Conservation (phyloP, 2,113 vertebrate species). For the Otis tarda region DNA sequence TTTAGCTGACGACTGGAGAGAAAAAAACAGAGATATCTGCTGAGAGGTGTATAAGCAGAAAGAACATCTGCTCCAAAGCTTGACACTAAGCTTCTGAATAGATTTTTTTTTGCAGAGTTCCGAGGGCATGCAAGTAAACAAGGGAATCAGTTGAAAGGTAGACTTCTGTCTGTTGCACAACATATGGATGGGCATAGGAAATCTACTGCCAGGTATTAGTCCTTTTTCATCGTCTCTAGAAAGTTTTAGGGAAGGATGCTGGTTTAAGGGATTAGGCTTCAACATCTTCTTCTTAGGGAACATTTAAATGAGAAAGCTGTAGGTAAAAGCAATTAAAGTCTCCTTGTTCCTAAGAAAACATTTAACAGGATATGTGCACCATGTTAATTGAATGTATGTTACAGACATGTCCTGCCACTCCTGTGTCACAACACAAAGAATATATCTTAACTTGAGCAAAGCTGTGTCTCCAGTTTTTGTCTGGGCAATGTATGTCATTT, state of each 20-base stretch:
- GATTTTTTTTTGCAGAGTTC: background rate
- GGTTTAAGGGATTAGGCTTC: background rate
- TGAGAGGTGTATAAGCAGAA: background rate
- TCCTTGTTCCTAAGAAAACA: background rate
- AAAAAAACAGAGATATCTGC: background rate
- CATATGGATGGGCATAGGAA: background rate
- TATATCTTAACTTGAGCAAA: background rate
- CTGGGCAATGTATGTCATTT: background rate
- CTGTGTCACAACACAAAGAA: background rate
- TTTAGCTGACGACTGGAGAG: background rate
- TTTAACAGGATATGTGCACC: background rate
- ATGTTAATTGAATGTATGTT: background rate
- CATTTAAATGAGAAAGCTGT: background rate
- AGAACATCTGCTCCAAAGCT: constrained; percentile 2
- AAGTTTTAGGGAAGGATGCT: background rate
- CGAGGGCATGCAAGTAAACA: background rate
- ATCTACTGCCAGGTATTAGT: background rate
- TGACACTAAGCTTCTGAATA: constrained; percentile 21
- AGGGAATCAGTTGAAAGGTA: background rate
- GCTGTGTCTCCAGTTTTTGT: accelerated
- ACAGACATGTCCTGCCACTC: background rate
- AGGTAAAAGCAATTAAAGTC: background rate
- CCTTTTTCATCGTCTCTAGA: background rate
- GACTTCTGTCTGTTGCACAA: background rate
- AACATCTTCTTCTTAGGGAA: background rate